Evolutionary conservation across 2,888 invertebrate genomes (phyloP).

Genomic region (Xestia c-nigrum): DNA sequence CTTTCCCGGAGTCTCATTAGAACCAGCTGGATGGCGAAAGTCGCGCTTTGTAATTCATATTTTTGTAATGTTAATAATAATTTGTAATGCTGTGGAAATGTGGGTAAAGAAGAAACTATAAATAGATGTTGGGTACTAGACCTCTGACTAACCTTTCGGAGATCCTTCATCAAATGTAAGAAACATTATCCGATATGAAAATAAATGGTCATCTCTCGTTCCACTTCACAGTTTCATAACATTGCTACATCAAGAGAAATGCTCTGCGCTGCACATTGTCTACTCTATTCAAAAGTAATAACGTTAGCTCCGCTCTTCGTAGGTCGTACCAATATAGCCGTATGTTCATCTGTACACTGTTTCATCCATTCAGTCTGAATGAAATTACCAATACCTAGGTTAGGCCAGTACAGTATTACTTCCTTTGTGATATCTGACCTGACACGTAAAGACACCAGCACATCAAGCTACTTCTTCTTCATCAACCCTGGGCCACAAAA

Average conservation of each 20-base stretch:
- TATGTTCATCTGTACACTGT: constrained; percentile 7
- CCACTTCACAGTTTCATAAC: neutral
- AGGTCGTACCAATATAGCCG: neutral
- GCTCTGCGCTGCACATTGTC: constrained; percentile 8
- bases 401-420: neutral
- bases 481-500: too few relatives aligned
- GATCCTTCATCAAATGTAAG: neutral
- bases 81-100: neutral
- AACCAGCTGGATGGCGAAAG: neutral
- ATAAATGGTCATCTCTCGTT: neutral
- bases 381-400: neutral
- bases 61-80: too few relatives aligned
- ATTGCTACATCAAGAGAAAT: constrained; percentile 31
- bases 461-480: too few relatives aligned
- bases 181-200: neutral
- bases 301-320: constrained; percentile 18
- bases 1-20: neutral
- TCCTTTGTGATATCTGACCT: neutral
- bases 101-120: neutral
- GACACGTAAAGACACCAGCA: neutral
- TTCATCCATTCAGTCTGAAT: neutral
- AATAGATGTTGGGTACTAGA: neutral
- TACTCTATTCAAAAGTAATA: constrained; percentile 43
- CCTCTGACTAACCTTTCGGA: neutral
- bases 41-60: neutral